Evolutionary conservation across 2,797 vertebrate genomes (phyloP), one percentile per base, ranked within the genome.

Genomic region (Uromys caudimaculatus): DNA sequence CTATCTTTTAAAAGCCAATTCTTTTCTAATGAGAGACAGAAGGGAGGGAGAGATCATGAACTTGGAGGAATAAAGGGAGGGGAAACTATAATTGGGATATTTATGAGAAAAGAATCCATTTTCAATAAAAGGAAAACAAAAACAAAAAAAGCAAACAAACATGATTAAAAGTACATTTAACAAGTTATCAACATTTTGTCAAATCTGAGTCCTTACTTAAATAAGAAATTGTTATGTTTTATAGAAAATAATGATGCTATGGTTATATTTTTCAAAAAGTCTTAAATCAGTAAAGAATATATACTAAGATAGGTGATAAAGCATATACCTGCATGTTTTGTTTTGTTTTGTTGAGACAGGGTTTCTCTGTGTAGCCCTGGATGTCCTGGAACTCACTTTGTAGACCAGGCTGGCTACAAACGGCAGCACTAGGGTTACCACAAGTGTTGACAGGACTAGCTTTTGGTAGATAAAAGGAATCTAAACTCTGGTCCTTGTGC

Each of bases 151-250:
- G 3, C 21, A 69, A 91, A 94, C 71, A 90, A 50, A 54, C 76
- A 38, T 32, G 71, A 89, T 38, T 85, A 47, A 44, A 96, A 93
- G 17, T 54, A 90, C 91, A 95, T 58, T 77, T 86, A 93, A 89
- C 6, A 85, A 95, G 60, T 2, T 47, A 71, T 50, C 75, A 92
- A 85, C 38, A 89, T 93, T 93, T 64, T 89, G 27, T 85, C 69
- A 95, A 94, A 95, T 93, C 35, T 13, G 6, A 87, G 69, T 69
- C 83, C 27, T 64, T 69, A 73, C 93, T 91, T 90, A 94, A 77
- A 83, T 32, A 82, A 82, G 12, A 3, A 79, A 79, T 56, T 79
- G 35, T 78, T 78, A 38, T n/a, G 16, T n/a, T 11, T 82, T 81
- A 82, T n/a, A 58, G 78, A 27, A 24, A 58, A 81, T 58, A 81